phyloP scores from a whole-genome alignment of 2,888 invertebrate species.

The Thereva nobilitata region DNA sequence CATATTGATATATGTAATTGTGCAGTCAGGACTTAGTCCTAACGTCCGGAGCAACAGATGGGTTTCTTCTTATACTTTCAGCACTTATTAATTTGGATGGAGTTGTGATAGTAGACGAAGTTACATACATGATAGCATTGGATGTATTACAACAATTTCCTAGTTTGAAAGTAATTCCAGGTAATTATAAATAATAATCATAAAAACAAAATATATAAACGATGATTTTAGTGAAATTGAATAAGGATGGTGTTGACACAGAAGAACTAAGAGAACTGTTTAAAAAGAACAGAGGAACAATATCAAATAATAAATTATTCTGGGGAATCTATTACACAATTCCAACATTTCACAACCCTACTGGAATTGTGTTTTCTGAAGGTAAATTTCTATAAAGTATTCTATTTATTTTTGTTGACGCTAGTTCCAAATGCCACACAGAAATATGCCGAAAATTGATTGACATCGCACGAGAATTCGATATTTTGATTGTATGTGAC shows the following conservation, averaged over 20 bases:
- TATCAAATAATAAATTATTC: slow-evolving; percentile 58
- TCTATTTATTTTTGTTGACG: neutral
- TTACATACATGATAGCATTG: slow-evolving; percentile 67
- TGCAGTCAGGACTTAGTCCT: slow-evolving; percentile 61
- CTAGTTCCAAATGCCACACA: slow-evolving; percentile 40
- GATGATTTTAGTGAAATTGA: slow-evolving; percentile 60
- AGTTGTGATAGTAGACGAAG: slow-evolving; percentile 67
- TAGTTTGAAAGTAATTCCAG: slow-evolving; percentile 60
- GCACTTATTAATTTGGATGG: slow-evolving; percentile 62
- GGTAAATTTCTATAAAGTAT: slow-evolving; percentile 49
- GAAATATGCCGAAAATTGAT: slow-evolving; percentile 58
- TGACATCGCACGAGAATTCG: slow-evolving; percentile 57
- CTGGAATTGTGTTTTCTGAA: slow-evolving; percentile 60
- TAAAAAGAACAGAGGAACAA: slow-evolving; percentile 49
- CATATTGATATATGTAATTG: neutral
- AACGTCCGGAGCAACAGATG: slow-evolving; percentile 67
- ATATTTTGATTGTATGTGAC: slow-evolving; percentile 62
- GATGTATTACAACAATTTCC: slow-evolving; percentile 63
- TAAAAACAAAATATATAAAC: neutral
- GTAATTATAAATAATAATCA: slow-evolving; percentile 46
- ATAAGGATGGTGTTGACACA: slow-evolving; percentile 61
- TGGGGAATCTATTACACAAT: slow-evolving; percentile 64
- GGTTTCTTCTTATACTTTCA: slow-evolving; percentile 62
- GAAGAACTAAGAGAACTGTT: slow-evolving; percentile 58
- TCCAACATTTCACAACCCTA: slow-evolving; percentile 66